phyloP scores from a whole-genome alignment of 2,113 vertebrate species.

The Rhegmatorhina hoffmannsi region DNA sequence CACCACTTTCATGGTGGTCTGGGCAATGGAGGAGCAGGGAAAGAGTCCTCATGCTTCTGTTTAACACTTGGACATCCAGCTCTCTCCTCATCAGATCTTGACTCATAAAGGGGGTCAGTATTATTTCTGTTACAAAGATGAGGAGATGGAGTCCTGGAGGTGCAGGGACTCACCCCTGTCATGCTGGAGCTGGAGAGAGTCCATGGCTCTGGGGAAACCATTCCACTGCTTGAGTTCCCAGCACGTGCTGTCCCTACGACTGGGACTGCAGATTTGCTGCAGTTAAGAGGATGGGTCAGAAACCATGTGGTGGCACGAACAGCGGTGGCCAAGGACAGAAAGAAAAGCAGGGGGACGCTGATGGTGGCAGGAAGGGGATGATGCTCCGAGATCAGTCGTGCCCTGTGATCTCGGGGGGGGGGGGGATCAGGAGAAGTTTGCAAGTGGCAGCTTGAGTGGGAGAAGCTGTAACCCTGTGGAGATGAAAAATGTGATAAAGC shows the following conservation, averaged over 20 bases:
- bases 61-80: background rate
- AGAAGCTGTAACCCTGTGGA: background rate
- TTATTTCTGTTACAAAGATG: background rate
- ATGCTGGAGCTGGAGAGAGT: fast-evolving
- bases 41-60: background rate
- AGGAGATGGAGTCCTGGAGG: background rate
- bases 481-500: background rate
- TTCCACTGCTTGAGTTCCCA: background rate
- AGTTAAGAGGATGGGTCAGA: background rate
- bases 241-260: background rate
- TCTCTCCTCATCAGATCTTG: background rate
- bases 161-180: background rate
- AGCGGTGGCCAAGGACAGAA: background rate
- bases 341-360: background rate
- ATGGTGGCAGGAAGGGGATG: background rate
- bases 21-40: background rate
- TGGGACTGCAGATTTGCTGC: background rate
- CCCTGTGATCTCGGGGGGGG: background rate
- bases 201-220: fast-evolving
- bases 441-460: background rate
- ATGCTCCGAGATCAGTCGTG: background rate
- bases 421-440: background rate
- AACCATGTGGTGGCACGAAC: background rate
- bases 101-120: background rate
- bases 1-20: background rate